Evolutionary conservation across 2,797 vertebrate genomes (phyloP).

Genomic region (Microhierax caerulescens): DNA sequence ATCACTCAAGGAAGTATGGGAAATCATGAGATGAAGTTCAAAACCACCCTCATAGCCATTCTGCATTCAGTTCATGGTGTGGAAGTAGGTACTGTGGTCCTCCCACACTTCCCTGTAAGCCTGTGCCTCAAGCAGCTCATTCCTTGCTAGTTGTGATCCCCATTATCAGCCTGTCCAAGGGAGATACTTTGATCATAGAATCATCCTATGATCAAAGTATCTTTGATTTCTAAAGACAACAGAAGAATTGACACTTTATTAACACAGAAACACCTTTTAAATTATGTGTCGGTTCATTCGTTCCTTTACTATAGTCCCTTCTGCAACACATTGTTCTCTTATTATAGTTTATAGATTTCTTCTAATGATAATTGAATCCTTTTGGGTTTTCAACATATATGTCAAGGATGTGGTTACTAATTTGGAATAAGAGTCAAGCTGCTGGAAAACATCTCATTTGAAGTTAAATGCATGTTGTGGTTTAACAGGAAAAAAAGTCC

Average conservation of each 20-base stretch:
- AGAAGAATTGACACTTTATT: neutral
- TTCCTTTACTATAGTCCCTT: neutral
- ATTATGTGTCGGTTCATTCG: rapidly evolving
- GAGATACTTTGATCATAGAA: neutral
- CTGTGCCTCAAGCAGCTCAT: neutral
- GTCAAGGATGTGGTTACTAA: neutral
- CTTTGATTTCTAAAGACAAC: neutral
- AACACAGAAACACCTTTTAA: neutral
- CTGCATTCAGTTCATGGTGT: rapidly evolving
- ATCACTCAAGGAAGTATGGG: neutral
- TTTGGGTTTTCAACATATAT: neutral
- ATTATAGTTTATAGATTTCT: neutral
- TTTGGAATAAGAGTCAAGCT: slow-evolving; percentile 14
- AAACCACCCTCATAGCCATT: neutral
- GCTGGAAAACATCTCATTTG: neutral
- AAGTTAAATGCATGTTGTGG: neutral
- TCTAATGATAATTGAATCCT: neutral
- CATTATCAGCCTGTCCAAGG: neutral
- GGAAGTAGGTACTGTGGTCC: rapidly evolving
- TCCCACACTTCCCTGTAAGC: neutral
- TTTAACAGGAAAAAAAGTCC: neutral
- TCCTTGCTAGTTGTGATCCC: neutral
- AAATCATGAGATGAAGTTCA: neutral
- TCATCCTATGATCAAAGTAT: no score
- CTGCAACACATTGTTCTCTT: neutral